A percentile compares a stretch with the other conserved stretches of the same genome.
Conservation (phyloP, 2,888 invertebrate genomes). For the Deroplatys truncata region DNA sequence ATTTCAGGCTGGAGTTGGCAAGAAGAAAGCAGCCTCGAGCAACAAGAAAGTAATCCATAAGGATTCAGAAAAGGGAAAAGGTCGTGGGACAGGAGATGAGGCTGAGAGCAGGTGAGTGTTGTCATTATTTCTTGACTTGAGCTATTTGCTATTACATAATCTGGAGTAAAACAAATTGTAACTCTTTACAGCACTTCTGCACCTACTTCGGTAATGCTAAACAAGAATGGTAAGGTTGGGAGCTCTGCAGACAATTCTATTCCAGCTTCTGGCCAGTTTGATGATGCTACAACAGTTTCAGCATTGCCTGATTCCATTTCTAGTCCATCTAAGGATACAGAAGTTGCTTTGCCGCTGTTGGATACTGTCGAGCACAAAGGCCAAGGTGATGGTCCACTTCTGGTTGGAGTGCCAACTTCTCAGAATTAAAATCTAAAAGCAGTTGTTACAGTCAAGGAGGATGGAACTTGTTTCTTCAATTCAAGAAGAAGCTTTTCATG, state of each 20-base stretch:
- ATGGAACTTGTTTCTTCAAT: neutral
- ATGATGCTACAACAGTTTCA: slow-evolving; percentile 35
- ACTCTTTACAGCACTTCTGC: neutral
- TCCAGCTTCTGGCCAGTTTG: slow-evolving; percentile 37
- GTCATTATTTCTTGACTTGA: neutral
- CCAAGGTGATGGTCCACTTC: slow-evolving; percentile 43
- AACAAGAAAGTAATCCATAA: slow-evolving; percentile 21
- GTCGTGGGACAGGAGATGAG: slow-evolving; percentile 40
- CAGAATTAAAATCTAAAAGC: slow-evolving; percentile 35
- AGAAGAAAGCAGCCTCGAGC: slow-evolving; percentile 38
- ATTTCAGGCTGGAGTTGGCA: slow-evolving; percentile 34
- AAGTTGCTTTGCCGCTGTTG: slow-evolving; percentile 34
- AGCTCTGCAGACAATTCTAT: neutral
- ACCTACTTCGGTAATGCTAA: neutral
- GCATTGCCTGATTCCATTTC: neutral
- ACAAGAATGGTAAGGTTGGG: neutral
- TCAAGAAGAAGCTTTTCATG: neutral
- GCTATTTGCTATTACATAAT: neutral
- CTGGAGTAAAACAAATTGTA: neutral
- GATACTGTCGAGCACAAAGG: slow-evolving; percentile 41
- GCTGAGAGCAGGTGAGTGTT: slow-evolving; percentile 39
- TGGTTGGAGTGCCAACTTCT: slow-evolving; percentile 35
- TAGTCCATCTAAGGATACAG: slow-evolving; percentile 21
- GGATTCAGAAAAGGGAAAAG: slow-evolving; percentile 32
- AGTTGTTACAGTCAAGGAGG: neutral